Percentiles rank a stretch among this genome's conserved stretches.
Evolutionary conservation across 1,140 invertebrate genomes (phyloP).

Genomic region (Thaumetopoea pityocampa): DNA sequence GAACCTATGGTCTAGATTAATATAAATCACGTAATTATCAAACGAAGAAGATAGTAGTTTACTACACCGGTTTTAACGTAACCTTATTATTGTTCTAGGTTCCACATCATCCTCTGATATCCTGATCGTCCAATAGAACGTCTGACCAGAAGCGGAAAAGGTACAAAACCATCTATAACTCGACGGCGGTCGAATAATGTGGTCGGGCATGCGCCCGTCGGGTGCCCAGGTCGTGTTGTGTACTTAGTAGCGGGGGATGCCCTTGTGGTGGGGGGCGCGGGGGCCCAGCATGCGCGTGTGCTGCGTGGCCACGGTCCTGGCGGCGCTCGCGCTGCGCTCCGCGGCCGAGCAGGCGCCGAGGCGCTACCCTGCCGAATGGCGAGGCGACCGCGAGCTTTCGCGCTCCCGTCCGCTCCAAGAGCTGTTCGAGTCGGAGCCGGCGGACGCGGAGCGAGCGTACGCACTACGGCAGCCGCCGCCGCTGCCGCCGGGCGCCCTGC

Average conservation of each 20-base stretch:
- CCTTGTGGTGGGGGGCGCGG: conserved; percentile 47
- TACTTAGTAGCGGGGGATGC: conserved; percentile 61
- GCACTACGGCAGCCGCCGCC: conserved; percentile 27
- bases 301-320: conserved; percentile 55
- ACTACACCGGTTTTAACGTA: conserved; percentile 1
- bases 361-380: conserved; percentile 52
- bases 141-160: conserved; percentile 21
- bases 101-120: conserved; percentile 20
- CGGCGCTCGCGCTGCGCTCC: conserved; percentile 59
- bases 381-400: conserved; percentile 41
- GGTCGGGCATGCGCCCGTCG: conserved; percentile 58
- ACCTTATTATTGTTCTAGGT: conserved; percentile 24
- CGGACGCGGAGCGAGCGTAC: conserved; percentile 23
- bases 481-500: conserved; percentile 26
- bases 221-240: conserved; percentile 39
- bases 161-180: too few relatives aligned
- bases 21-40: too few relatives aligned
- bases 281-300: conserved; percentile 57
- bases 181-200: conserved; percentile 65
- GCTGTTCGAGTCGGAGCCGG: conserved; percentile 45
- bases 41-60: too few relatives aligned
- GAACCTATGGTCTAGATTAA: too few relatives aligned
- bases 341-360: conserved; percentile 52
- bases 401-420: conserved; percentile 51
- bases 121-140: conserved; percentile 30